These are phyloP conservation scores for Prolemur simus DNA, from an alignment of 2,113 vertebrate genomes.

Conservation along the genomic window DNA sequence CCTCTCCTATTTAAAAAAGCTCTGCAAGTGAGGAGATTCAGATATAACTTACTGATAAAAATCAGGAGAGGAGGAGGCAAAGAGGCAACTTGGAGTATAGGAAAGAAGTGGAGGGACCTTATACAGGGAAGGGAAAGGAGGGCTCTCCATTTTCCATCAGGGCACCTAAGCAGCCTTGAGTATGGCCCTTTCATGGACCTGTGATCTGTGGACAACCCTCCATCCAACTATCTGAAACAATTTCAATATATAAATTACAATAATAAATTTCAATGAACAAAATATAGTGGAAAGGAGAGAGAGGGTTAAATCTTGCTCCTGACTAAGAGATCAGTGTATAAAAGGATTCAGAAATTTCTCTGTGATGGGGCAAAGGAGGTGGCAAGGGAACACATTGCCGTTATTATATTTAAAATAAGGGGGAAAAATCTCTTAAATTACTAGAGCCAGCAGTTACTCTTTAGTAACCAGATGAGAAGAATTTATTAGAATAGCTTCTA, in stretches of 20 bases:
- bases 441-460: not conserved
- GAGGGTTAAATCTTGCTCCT: not conserved
- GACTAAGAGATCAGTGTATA: not conserved
- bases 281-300: not conserved
- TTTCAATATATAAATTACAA: not conserved
- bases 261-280: not conserved
- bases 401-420: not conserved
- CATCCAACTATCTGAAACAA: not conserved
- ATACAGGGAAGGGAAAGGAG: not conserved
- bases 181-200: not conserved
- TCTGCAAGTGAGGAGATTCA: not conserved
- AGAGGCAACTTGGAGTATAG: not conserved
- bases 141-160: not conserved
- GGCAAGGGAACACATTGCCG: not conserved
- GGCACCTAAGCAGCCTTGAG: not conserved
- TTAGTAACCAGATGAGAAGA: not conserved
- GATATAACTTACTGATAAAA: not conserved
- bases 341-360: not conserved
- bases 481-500: not conserved
- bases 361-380: not conserved
- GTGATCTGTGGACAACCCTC: not conserved
- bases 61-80: not conserved
- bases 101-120: not conserved
- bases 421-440: not conserved
- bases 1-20: not conserved